These are phyloP conservation scores for Nipponacmea schrenckii DNA, from an alignment of 2,888 invertebrate species.

Conservation along the genomic window DNA sequence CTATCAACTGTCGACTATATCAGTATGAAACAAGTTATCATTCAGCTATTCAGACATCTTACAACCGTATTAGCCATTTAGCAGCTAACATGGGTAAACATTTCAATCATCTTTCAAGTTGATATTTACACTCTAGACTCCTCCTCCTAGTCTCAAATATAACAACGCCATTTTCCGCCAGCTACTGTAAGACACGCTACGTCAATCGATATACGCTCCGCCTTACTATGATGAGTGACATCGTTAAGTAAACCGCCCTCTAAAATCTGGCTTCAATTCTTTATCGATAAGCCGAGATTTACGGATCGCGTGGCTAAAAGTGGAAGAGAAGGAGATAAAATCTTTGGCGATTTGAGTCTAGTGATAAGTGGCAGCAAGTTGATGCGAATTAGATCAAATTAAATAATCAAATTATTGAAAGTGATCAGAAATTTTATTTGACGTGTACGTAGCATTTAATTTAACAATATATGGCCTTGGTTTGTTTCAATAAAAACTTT, in stretches of 20 bases:
- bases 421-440: background rate
- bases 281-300: background rate
- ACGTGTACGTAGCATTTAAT: too few relatives aligned
- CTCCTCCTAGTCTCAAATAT: background rate
- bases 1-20: background rate
- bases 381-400: constrained; percentile 1
- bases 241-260: background rate
- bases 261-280: background rate
- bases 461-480: too few relatives aligned
- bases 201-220: background rate
- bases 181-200: background rate
- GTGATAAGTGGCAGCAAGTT: background rate
- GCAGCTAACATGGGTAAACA: constrained; percentile 9
- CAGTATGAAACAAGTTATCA: constrained; percentile 6
- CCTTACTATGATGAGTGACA: background rate
- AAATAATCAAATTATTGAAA: background rate
- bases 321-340: background rate
- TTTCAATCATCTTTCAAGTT: constrained; percentile 7
- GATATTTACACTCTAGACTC: constrained; percentile 3
- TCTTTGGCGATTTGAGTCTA: background rate
- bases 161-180: background rate
- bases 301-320: constrained; percentile 6
- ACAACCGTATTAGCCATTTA: constrained; percentile 9
- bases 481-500: too few relatives aligned
- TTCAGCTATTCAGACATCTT: constrained; percentile 4